Evolutionary conservation across 2,797 vertebrate species (phyloP), one percentile per base, ranked within the genome.

Genomic region (Tauraco hartlaubi): DNA sequence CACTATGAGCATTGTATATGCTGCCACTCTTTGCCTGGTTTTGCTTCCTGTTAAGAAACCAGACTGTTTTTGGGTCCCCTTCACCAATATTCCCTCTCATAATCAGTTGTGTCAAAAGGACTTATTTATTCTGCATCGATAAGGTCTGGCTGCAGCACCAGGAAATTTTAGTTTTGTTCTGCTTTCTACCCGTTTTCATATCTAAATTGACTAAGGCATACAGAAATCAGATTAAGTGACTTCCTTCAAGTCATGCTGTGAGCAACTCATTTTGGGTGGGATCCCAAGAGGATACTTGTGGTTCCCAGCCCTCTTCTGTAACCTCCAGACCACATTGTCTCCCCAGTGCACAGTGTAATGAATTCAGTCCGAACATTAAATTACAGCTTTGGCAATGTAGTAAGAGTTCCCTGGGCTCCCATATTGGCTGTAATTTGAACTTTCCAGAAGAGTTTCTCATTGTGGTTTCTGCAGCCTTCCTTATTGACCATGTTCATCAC

Each of bases 151-250:
- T 81, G 82, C 59, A 92, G 29, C n/a, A 93, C 80, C 52, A 84
- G 69, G 82, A 94, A 80, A 66, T 52, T 55, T 82, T 56, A 95
- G 73, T 16, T 62, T 86, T 69, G 73, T 73, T 90, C 91, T 96
- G 85, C 33, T 88, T 93, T 96, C 82, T 91, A 52, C 94, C 85
- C 55, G 33, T 67, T 85, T 95, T 87, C 33, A 33, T 88, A 95
- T 95, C 90, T 95, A 87, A 96, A 94, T 86, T 93, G 76, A 91
- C 82, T 73, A 58, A 85, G 93, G 90, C 88, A 85, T 43, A 79
- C 72, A 96, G 91, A 88, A 95, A 94, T 96, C 91, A 90, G 95
- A 96, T 95, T 92, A 92, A 96, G 55, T 52, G 63, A 95, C 85
- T 94, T 94, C 92, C 84, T 95, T 79, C 74, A 78, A 91, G 90